Base-by-base conservation (phyloP, 1,140 invertebrate species). In the Phenacoccus solenopsis region DNA sequence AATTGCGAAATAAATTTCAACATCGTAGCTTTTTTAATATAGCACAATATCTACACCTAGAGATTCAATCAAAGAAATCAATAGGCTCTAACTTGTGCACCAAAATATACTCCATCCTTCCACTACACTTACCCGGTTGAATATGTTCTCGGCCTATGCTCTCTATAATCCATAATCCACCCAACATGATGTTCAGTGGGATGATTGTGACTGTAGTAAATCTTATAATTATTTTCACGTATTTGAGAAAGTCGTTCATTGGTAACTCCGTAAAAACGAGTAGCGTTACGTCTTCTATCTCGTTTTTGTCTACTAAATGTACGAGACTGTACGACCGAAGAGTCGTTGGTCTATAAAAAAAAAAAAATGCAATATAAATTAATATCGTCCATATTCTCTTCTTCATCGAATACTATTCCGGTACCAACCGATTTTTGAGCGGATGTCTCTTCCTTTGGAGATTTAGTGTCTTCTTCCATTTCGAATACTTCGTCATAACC, bases 171-270 rank as follows among this genome's bases (percentile, higher is more conserved):
- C 84, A 96, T 89, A 72, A 98, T 88, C 96, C 96, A 99, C 24
- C 96, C 97, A 38, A 99, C 93, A 77, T 98, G 94, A 76, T 93
- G 88, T 77, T 98, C 96, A 56, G 94, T 84, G 0, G 93, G 92
- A 61, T 94, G 93, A 83, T 97, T 95, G 74, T 86, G 88, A 72
- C 90, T 94, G 78, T 97, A 92, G 30, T 90, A 83, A 2, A 38
- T 69, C 49, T 69, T 69, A 38, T 49, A 38, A 13, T 30, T 69
- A 30, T 49, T 32, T 69, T 30, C 68, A 49, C 38, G 68, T 3
- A 38, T 22, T 69, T 38, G 32, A 30, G 22, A 69, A 7, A 38
- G 22, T 69, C 85, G 83, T 49, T 93, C 89, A 80, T 96, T 96
- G n/a, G 89, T 88, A 5, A 96, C 93, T 1, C 94, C 93, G 79